Base-by-base conservation (phyloP, 1,140 invertebrate genomes). In the Papilio polytes region DNA sequence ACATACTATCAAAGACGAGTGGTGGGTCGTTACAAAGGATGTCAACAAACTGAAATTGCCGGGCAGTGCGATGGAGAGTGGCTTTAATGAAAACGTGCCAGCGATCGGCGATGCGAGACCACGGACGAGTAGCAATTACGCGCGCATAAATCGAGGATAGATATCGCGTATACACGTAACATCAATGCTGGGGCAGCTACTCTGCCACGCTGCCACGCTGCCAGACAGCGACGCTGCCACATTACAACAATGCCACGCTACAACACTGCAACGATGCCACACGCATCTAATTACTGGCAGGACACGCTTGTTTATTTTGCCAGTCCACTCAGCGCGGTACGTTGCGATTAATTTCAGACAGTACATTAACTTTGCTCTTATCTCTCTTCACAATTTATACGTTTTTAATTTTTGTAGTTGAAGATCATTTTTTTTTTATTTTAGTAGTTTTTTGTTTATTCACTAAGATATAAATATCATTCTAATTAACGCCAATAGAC, bases 1-100 rank as follows among this genome's bases (percentile, higher is more conserved):
- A 66, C 63, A 66, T 26, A 66, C 12, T 10, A 66, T 66, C 63
- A 66, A 26, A 73, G 44, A 31, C 36, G 31, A 72, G 44, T 74
- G 20, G 73, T 26, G n/a, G n/a, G 51, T 74, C 73, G 41, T 48
- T 48, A 46, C 46, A 74, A 48, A 51, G 46, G 44, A 51, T 74
- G 73, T 74, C 73, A 74, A 74, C 73, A 74, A 48, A 74, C 73
- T 74, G 46, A 74, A 74, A 74, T 74, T 74, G 73, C 74, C 51
- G 74, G 20, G 12, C 73, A 74, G 36, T 44, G 41, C 74, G 41
- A 76, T 73, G 18, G 72, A 12, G 74, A 76, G 46, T 76, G 81
- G 81, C 53, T 80, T 83, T 86, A 86, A 86, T 86, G 82, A 83
- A 85, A 86, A 81, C 78, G 80, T 80, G 82, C 51, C 81, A 77